Evolutionary conservation across 1,140 invertebrate species (phyloP), one percentile per base, ranked within the genome.

Genomic region (Bombus difficillimus): DNA sequence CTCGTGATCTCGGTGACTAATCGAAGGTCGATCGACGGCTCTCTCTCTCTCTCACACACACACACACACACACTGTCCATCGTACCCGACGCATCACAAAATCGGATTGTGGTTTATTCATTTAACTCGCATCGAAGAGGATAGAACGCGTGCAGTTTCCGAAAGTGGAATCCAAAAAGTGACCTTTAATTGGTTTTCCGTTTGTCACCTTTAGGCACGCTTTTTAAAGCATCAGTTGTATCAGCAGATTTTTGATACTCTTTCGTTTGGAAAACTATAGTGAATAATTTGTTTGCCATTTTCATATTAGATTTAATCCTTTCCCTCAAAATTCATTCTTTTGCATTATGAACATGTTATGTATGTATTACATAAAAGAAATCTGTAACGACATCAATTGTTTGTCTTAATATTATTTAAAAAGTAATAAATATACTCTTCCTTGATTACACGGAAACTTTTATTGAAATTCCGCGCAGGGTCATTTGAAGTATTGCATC

Each of bases 21-120:
- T 86, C 62, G 78, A 82, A 68, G 84, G 68, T 59, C 57, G 53
- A 28, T 34, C 1, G 69, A 15, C 32, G 66, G 10, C 4, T 9
- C 5, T 39, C 6, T 25, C 18, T 22, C 28, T 32, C 18, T 32
- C 18, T 18, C 47, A n/a, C n/a, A n/a, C n/a, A n/a, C n/a, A n/a
- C n/a, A n/a, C n/a, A n/a, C n/a, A n/a, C 39, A 39, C 43, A 6
- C 18, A 0, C 18, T 68, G 32, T 34, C 66, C 22, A 37, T 68
- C 34, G 66, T 68, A 34, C 6, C 9, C 15, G 41, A 53, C 22
- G 13, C 28, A 43, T 39, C 76, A 68, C 53, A 59, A 80, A 84
- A 84, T 79, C 66, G 39, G 53, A 84, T 84, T 53, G 66, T 15
- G 66, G 76, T 79, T 84, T 59, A 71, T 79, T 79, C 76, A 39